Evolutionary conservation across 2,888 invertebrate species (phyloP), one percentile per base, ranked within the genome.

Genomic region (Zygaena filipendulae): DNA sequence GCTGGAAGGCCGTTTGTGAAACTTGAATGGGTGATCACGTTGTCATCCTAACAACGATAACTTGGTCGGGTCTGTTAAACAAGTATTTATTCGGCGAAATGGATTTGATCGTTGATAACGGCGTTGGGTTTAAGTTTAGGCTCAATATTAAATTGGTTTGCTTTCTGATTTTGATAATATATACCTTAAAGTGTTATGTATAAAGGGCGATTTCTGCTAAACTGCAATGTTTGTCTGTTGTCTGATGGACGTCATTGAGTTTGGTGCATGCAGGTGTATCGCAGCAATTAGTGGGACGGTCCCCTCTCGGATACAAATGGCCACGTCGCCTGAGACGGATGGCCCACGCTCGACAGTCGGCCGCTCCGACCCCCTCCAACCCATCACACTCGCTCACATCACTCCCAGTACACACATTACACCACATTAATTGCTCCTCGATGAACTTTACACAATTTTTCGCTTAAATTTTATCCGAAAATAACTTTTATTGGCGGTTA

Each of bases 1-100:
- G 67, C 54, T 57, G 67, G 55, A 63, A 57, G 60, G 49, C 59
- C 62, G 60, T 69, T 70, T 64, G 59, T 59, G 61, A 69, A 69
- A 67, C 69, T 69, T 69, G 62, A 71, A 70, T 68, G 60, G 68
- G 53, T 71, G 70, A 74, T 74, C 71, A 69, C 62, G 68, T 68
- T 67, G 43, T 61, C 54, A 57, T 60, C 58, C 58, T 63, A 63
- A 62, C 56, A 64, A 58, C 52, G 59, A 64, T 66, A 70, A 68
- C 59, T 69, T 46, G 43, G 52, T 51, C 50, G 44, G 46, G 54
- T 63, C 55, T 58, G 62, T 64, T 57, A 58, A 70, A 64, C 49
- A 61, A 45, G 36, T 52, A 55, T 60, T 64, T 59, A 64, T 61
- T 59, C 49, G 57, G 45, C 49, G 39, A 40, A 43, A 52, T 41